Percentiles rank a stretch among this genome's conserved stretches.
Evolutionary conservation across 2,888 invertebrate genomes (phyloP).

Genomic region (Oxycera nigricornis): DNA sequence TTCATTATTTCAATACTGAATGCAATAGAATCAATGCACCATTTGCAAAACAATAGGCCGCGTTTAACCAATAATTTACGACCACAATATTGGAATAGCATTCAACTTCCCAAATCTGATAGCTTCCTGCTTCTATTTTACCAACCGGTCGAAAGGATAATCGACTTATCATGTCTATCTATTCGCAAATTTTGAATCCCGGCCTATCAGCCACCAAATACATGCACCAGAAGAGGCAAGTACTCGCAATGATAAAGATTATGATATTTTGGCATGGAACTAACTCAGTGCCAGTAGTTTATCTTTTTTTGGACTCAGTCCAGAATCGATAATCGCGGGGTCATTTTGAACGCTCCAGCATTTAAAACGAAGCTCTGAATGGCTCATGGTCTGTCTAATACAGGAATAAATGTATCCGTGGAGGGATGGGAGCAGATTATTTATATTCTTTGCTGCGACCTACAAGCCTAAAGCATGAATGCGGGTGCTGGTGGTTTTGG

Average conservation of each 20-base stretch:
- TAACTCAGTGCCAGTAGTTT: background rate
- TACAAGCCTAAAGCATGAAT: background rate
- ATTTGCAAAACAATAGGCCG: background rate
- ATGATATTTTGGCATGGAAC: constrained; percentile 15
- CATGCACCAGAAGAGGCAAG: background rate
- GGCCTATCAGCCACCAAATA: background rate
- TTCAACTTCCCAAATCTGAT: background rate
- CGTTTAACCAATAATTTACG: background rate
- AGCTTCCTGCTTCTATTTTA: background rate
- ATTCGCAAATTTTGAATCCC: background rate
- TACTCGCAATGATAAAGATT: background rate
- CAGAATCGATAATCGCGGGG: constrained; percentile 31
- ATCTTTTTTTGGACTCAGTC: constrained; percentile 27
- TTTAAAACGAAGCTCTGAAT: background rate
- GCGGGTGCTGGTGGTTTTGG: background rate
- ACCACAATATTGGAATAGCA: background rate
- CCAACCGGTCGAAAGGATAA: constrained; percentile 8
- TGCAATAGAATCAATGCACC: background rate
- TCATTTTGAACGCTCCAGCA: background rate
- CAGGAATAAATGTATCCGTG: background rate
- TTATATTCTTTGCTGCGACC: background rate
- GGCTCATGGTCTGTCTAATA: constrained; percentile 10
- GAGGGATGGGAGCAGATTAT: constrained; percentile 1
- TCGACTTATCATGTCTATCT: constrained; percentile 24
- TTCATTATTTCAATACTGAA: background rate